Evolutionary conservation across 2,888 invertebrate genomes (phyloP), one percentile per base, ranked within the genome.

Genomic region (Argyra leucocephala): DNA sequence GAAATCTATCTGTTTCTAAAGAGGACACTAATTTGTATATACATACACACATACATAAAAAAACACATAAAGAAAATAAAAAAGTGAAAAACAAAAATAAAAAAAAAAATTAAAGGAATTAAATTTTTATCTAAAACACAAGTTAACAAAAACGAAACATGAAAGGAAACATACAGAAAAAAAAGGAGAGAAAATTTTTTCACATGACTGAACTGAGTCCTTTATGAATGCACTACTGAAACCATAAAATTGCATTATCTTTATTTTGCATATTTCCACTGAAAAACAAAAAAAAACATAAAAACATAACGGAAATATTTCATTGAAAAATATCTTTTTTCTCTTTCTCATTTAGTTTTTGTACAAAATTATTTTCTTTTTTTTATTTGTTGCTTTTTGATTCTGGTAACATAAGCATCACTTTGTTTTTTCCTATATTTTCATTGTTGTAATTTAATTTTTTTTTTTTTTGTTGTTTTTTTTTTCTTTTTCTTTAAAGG

Each of bases 201-300:
- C 48, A 48, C 48, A 48, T 48, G 48, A 48, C 48, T 48, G 48
- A 48, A 48, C 48, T 48, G 18, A 48, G 48, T 48, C 48, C 48
- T 48, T 48, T 48, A 48, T 48, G 48, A 48, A 48, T 48, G 48
- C 48, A 48, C 48, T 48, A 48, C 48, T 48, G 48, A 48, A 48
- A 48, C 48, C 48, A 48, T 48, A 48, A 48, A 48, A 48, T 48
- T 48, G 48, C 48, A 48, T 48, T 48, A 48, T 48, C 48, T 48
- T 48, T 48, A 48, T 48, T 48, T 48, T 48, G 48, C 48, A 48
- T 48, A 48, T 48, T 48, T 48, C 48, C 48, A 48, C 48, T 48
- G 18, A 48, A 48, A 48, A 48, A 48, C 48, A 48, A 48, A 48
- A 31, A 31, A 31, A 31, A 4, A 31, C 31, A 31, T 4, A 31